Base-by-base conservation (phyloP, 2,888 invertebrate genomes). In the Mylabris sibirica region DNA sequence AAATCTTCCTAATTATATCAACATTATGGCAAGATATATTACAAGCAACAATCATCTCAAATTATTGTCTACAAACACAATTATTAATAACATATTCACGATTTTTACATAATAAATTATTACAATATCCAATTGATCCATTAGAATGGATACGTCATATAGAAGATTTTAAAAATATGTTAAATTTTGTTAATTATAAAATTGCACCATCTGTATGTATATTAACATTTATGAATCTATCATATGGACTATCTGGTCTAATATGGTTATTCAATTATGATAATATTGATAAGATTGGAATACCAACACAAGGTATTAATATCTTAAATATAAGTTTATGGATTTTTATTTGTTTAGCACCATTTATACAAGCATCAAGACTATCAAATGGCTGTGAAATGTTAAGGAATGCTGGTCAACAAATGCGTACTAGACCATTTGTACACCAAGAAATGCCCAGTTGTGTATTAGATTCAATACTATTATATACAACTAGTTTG, bases 121-220 rank as follows among this genome's bases (percentile, higher is more conserved):
- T 93, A 5, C 92, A 93, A 80, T 89, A 92, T 77, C 90, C 91
- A 17, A 89, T 93, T 60, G 88, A 90, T 35, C 89, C 92, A 0
- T 82, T 92, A 14, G 91, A 92, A 76, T 94, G 94, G 93, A 93
- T 94, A 91, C 89, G 90, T 81, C 93, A 94, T 86, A 90, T 94
- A 70, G 88, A 91, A 1, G 94, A 94, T 80, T 93, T 94, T 76
- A 90, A 90, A 70, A 94, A 94, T 79, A 85, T 94, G 66, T 83
- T 95, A 24, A 90, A 90, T 74, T 93, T 93, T 78, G 87, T 95
- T 59, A 95, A 95, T 82, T 88, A 91, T 73, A 90, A 92, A 79
- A 86, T 94, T 59, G 90, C 93, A 1, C 90, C 93, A 0, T 91
- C 93, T 0, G 91, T 94, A 4, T 93, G 93, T 78, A 87, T 94